Evolutionary conservation across 1,140 invertebrate species (phyloP), one percentile per base, ranked within the genome.

Genomic region (Saccostrea cuccullata): DNA sequence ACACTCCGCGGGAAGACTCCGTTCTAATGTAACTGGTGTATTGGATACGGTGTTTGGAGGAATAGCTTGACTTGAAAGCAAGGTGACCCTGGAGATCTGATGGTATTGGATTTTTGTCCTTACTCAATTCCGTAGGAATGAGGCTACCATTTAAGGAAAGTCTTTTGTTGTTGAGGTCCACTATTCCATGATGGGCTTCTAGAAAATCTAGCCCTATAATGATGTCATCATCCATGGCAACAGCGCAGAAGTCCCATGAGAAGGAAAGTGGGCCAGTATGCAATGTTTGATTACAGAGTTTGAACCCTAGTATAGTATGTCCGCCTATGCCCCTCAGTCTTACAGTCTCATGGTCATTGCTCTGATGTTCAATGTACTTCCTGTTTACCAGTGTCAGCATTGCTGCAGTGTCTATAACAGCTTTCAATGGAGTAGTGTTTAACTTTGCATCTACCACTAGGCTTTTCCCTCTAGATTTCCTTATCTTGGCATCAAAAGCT

Each of bases 351-450:
- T 70, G 20, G 67, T 70, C 9, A 1, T 12, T n/a, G 26, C 23
- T 23, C 20, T 26, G 67, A 12, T n/a, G 0, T 26, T 26, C 67
- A 4, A 70, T n/a, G 9, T 70, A 30, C 67, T 70, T 70, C n/a
- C 67, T 70, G 67, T 70, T 70, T 26, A 70, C 67, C 26, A 70
- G 67, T n/a, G 67, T 70, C 67, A 23, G 12, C 67, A 70, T 70
- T 70, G 67, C 67, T 70, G 67, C n/a, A 4, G 67, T 70, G 67
- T 70, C 67, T 70, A 70, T 70, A 23, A 70, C 11, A 2, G 67
- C 67, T n/a, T 11, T 70, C 23, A 26, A 70, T 23, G 67, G 67
- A 2, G 23, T 70, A 1, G 20, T 23, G 26, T 70, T 70, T 4
- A 70, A 70, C 23, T 70, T n/a, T 0, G 67, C 67, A 70, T 70